Percentiles rank a stretch among this genome's conserved stretches.
Conservation (phyloP, 2,797 vertebrate species). For the Rhinoraja longicauda region DNA sequence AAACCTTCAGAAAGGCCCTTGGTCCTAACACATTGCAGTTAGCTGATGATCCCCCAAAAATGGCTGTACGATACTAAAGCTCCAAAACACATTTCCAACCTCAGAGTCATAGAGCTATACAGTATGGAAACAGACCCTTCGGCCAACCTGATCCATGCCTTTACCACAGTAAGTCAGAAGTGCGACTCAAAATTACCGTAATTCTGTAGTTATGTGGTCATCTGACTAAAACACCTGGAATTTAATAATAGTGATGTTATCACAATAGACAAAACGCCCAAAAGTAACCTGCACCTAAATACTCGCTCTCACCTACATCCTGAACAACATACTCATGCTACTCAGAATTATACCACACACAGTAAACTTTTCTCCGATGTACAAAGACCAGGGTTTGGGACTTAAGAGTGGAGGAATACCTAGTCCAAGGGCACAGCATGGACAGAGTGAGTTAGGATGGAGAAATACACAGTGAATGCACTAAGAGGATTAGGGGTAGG, state of each 20-base stretch:
- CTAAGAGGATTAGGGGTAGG: neutral
- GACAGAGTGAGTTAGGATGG: neutral
- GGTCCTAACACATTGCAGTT: neutral
- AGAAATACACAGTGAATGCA: neutral
- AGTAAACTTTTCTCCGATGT: neutral
- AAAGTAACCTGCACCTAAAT: neutral
- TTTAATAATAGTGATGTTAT: neutral
- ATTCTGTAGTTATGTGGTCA: neutral
- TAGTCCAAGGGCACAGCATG: neutral
- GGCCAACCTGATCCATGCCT: too few species aligned
- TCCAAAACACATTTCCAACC: neutral
- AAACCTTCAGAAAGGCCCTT: neutral
- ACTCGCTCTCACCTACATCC: neutral
- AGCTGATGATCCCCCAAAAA: neutral
- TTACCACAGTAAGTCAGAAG: too few species aligned
- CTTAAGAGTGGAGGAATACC: too few species aligned
- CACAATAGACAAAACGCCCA: neutral
- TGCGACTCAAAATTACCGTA: neutral
- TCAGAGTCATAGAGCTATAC: neutral
- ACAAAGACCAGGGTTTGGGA: too few species aligned
- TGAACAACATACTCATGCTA: neutral
- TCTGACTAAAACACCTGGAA: neutral
- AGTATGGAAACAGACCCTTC: too few species aligned
- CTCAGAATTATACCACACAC: neutral
- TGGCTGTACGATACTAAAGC: neutral